Evolutionary conservation across 2,113 vertebrate genomes (phyloP).

Genomic region (Zapus hudsonius): DNA sequence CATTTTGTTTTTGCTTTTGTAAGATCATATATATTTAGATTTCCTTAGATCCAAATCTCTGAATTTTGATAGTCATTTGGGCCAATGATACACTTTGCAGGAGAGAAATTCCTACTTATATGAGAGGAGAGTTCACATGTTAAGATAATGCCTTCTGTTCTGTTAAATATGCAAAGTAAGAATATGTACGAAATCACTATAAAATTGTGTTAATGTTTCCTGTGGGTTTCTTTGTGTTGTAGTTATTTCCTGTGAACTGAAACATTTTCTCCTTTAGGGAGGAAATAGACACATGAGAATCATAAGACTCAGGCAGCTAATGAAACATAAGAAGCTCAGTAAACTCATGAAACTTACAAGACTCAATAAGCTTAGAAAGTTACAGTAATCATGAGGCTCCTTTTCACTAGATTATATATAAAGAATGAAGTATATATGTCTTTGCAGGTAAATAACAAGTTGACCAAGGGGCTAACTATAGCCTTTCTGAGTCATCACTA

Average conservation of each 20-base stretch:
- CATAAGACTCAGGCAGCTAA: neutral
- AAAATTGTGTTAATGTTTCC: neutral
- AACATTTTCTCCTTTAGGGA: neutral
- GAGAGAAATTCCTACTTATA: neutral
- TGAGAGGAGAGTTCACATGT: neutral
- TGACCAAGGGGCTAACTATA: neutral
- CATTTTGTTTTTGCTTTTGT: constrained; percentile 15
- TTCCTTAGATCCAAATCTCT: neutral
- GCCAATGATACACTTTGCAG: neutral
- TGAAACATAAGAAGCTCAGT: neutral
- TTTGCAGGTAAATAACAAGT: neutral
- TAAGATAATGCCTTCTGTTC: neutral
- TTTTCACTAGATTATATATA: neutral
- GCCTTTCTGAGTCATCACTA: neutral
- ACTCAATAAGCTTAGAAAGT: neutral
- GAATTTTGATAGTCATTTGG: neutral
- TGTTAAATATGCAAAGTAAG: neutral
- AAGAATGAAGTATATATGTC: neutral
- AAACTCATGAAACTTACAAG: neutral
- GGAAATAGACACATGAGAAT: neutral
- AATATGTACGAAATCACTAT: neutral
- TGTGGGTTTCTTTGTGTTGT: neutral
- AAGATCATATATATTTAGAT: neutral
- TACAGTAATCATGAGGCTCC: neutral
- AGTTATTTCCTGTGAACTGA: neutral